Conservation (phyloP, 2,113 vertebrate species). For the Pachyramphus minor region DNA sequence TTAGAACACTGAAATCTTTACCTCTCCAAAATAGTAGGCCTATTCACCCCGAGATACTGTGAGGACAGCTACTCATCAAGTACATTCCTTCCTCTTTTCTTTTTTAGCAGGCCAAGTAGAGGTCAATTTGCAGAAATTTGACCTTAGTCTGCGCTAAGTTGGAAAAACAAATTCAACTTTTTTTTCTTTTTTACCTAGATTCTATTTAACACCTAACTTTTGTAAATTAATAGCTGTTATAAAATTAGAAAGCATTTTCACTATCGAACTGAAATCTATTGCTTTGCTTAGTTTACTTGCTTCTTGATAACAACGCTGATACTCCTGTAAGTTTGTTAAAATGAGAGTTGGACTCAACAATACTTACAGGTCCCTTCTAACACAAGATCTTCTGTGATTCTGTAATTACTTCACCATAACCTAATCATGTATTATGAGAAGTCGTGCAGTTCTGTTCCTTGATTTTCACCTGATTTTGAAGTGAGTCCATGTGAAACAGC, state of each 20-base stretch:
- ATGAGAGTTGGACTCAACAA: neutral
- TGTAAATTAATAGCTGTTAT: neutral
- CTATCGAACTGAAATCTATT: neutral
- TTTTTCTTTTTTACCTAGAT: neutral
- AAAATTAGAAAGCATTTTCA: neutral
- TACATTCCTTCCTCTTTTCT: neutral
- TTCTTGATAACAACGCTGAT: neutral
- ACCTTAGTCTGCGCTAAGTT: neutral
- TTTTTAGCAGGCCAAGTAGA: neutral
- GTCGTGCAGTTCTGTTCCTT: neutral
- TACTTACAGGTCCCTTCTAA: neutral
- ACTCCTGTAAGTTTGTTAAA: neutral
- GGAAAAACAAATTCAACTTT: neutral
- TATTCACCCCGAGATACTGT: slow-evolving; percentile 28
- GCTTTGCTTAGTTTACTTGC: neutral
- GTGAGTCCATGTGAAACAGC: neutral
- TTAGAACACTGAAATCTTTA: slow-evolving; percentile 53
- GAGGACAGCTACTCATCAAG: slow-evolving; percentile 28
- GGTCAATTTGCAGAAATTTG: neutral
- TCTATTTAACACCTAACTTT: neutral
- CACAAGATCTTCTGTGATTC: neutral
- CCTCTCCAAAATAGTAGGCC: slow-evolving; percentile 45
- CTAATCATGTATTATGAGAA: neutral
- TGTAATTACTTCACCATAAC: neutral
- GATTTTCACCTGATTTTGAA: neutral